phyloP scores from a whole-genome alignment of 2,797 vertebrate species.

The Myotis myotis region DNA sequence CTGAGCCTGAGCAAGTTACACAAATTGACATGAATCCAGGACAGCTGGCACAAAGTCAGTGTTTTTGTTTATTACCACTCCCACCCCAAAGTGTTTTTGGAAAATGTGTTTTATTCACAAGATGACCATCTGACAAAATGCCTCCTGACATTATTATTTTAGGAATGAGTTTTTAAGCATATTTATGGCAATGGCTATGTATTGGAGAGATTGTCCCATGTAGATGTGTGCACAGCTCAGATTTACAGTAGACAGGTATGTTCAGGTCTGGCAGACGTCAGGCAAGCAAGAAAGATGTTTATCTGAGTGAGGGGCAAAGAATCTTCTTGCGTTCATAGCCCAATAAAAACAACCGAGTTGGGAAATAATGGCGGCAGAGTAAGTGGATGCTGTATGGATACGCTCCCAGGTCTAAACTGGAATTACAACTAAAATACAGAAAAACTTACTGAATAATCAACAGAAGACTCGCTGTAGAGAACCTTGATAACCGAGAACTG shows the following conservation, averaged over 20 bases:
- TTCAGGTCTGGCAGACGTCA: not conserved
- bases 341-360: not conserved
- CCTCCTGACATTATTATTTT: not conserved
- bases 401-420: too few relatives aligned
- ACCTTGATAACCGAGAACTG: too few relatives aligned
- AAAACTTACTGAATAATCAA: too few relatives aligned
- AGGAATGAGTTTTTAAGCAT: not conserved
- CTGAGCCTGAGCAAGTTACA: not conserved
- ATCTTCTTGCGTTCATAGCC: not conserved
- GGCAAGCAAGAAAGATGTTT: not conserved
- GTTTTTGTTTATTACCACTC: not conserved
- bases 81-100: not conserved
- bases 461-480: too few relatives aligned
- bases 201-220: not conserved
- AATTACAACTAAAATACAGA: too few relatives aligned
- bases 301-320: not conserved
- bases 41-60: not conserved
- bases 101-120: constrained; percentile 17
- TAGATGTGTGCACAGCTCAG: not conserved
- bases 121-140: not conserved
- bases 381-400: too few relatives aligned
- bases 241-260: not conserved
- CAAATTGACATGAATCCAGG: not conserved
- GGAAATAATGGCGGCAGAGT: too few relatives aligned
- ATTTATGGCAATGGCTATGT: not conserved